Base-by-base conservation (phyloP, 2,888 invertebrate genomes). In the Seira musarum region DNA sequence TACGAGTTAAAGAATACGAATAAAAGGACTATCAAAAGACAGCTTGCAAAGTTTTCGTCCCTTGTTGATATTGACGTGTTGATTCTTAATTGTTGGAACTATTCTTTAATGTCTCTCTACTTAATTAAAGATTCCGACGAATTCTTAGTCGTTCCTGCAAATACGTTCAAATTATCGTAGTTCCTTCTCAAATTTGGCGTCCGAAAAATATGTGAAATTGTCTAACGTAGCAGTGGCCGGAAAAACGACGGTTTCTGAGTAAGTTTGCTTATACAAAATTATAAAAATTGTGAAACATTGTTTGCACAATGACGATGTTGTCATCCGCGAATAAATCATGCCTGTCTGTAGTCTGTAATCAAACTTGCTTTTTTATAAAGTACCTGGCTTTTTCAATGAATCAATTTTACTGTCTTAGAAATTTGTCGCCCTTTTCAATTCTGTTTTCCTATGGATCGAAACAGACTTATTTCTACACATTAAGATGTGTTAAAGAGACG, bases 121-220 rank as follows among this genome's bases (percentile, higher is more conserved):
- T 15, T 73, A 15, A 0, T 73, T 1, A 73, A 73, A 24, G 73
- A 73, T 19, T 65, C 65, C 5, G 35, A 65, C 19, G 73, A 65
- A 8, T 64, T 65, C 15, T 8, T 65, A 15, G n/a, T n/a, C n/a
- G n/a, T n/a, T n/a, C n/a, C n/a, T n/a, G n/a, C n/a, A n/a, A n/a
- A n/a, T n/a, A n/a, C n/a, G n/a, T n/a, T 17, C 60, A 6, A 60
- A 17, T 6, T 15, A 17, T 60, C 6, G 17, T 10, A 60, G 10
- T 10, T 10, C 6, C 6, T 60, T 17, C 6, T 13, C 19, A 2
- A 21, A 13, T 8, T 15, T 8, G 10, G 30, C 15, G 19, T 21
- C 1, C 24, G 70, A 60, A 30, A 60, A 70, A 30, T 13, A 1
- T 61, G 53, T 61, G 1, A 30, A 15, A 13, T 17, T 70, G 6